Evolutionary conservation across 2,797 vertebrate species (phyloP).

Genomic region (Rhynchonycteris naso): DNA sequence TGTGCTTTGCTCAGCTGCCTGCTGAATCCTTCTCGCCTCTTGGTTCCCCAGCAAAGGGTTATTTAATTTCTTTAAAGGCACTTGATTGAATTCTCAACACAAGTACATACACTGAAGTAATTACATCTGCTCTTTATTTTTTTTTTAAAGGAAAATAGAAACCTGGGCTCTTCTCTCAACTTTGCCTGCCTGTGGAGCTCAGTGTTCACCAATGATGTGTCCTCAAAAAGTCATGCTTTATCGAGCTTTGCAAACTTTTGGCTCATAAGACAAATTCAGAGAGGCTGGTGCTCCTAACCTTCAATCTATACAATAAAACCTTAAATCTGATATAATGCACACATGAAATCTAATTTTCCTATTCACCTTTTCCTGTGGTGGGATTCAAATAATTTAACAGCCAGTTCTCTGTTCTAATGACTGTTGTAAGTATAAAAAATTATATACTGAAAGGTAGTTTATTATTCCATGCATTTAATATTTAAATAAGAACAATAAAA

Average conservation of each 20-base stretch:
- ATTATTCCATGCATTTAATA: too few relatives aligned
- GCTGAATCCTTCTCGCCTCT: background rate
- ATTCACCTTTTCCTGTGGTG: background rate
- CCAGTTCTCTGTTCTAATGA: too few relatives aligned
- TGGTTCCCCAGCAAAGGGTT: background rate
- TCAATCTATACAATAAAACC: background rate
- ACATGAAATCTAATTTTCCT: background rate
- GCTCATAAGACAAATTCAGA: background rate
- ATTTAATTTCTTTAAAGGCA: conserved; percentile 61
- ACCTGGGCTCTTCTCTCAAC: background rate
- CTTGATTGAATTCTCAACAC: conserved; percentile 48
- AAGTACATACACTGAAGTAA: background rate
- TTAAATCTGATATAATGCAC: background rate
- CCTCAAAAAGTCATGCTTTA: background rate
- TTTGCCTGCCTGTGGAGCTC: background rate
- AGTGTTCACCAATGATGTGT: background rate
- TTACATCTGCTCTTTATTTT: background rate
- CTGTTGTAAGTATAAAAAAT: too few relatives aligned
- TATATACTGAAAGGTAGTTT: too few relatives aligned
- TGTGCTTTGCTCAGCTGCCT: background rate
- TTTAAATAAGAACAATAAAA: too few relatives aligned
- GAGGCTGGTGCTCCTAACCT: background rate
- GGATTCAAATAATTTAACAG: too few relatives aligned
- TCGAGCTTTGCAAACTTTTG: background rate
- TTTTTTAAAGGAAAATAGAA: background rate